Evolutionary conservation across 2,113 vertebrate genomes (phyloP).

Genomic region (Vidua chalybeata): DNA sequence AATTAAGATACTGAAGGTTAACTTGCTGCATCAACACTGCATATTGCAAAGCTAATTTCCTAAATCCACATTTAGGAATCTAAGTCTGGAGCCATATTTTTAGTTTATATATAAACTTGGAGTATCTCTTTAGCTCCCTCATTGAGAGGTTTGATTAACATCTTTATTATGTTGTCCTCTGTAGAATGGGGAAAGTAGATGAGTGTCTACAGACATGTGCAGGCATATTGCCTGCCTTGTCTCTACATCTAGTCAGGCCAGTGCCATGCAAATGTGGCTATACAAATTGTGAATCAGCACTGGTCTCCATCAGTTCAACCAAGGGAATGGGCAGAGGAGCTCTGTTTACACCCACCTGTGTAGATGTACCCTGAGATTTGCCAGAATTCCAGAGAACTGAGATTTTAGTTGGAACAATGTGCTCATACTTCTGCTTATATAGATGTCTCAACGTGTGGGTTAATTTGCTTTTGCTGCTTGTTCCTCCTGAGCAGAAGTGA

Average conservation of each 20-base stretch:
- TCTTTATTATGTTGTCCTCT: neutral
- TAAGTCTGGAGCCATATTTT: neutral
- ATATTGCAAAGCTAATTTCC: neutral
- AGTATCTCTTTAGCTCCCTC: neutral
- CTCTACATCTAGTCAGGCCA: neutral
- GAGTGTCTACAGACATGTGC: neutral
- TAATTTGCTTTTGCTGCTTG: constrained; percentile 13
- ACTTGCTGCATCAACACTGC: neutral
- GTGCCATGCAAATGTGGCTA: neutral
- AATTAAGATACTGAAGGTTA: neutral
- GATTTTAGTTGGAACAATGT: neutral
- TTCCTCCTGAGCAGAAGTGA: constrained; percentile 17
- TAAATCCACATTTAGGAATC: neutral
- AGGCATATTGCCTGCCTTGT: neutral
- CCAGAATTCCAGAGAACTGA: neutral
- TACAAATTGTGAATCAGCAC: constrained; percentile 29
- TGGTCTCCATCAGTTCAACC: neutral
- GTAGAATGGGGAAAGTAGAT: neutral
- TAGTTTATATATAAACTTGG: neutral
- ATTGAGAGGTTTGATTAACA: neutral
- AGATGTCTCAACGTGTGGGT: neutral
- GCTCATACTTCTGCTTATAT: neutral
- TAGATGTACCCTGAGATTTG: neutral
- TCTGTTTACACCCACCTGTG: neutral
- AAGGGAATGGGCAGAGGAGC: neutral